Evolutionary conservation across 1,140 invertebrate genomes (phyloP), one percentile per base, ranked within the genome.

Genomic region (Zaprionus lachaisei): DNA sequence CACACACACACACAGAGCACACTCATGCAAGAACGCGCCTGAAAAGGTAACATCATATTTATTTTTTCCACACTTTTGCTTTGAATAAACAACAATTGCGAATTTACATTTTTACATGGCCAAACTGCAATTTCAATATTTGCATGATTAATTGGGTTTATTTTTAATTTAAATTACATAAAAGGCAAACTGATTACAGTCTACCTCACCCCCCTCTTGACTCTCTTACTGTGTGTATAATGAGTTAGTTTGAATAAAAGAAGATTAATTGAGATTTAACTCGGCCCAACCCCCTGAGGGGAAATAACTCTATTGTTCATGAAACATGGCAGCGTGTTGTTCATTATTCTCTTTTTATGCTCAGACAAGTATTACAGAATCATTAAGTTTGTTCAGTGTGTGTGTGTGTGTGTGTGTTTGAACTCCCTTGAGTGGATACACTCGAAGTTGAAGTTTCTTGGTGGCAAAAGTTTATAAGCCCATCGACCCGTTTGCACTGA

Each of bases 131-230:
- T 49, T 71, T 79, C 69, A 81, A 84, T 79, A 84, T 89, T 89
- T 90, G 75, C 84, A 89, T 89, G 80, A 90, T 89, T 89, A 90
- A 89, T 90, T 81, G 78, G 76, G 85, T 89, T 89, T 84, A 84
- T 81, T 89, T 89, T 89, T 89, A 84, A 90, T 90, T 89, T 84
- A 81, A 76, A 67, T 49, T 69, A 81, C 79, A 87, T 85, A 87
- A 87, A 84, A 77, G 81, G 78, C 58, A 77, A 79, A 76, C 82
- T 85, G 82, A 85, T 85, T 85, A 81, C 79, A 56, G 49, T 26
- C 38, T 34, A 9, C 5, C 44, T 20, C 9, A 31, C 26, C 1
- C 17, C 17, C 26, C 15, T n/a, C 26, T 1, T 15, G 15, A 5
- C 26, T 4, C 6, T 5, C n/a, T 20, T 6, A 5, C 15, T n/a